A percentile compares a stretch with the other conserved stretches of the same genome.
These are phyloP conservation scores for Aix galericulata DNA, from an alignment of 2,113 vertebrate genomes.

Conservation along the genomic window DNA sequence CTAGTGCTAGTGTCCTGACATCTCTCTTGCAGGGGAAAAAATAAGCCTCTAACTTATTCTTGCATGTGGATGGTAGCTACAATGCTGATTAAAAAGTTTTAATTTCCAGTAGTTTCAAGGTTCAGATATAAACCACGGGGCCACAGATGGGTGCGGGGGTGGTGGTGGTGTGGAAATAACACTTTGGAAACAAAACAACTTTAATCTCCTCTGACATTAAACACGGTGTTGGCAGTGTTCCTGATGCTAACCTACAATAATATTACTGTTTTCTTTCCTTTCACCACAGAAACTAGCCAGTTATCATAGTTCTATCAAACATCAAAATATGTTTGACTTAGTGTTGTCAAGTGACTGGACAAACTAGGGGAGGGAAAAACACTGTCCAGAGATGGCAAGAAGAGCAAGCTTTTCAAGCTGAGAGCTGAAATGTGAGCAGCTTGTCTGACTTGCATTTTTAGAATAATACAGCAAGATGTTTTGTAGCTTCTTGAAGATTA, in stretches of 20 bases:
- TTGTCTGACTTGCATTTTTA: slow-evolving; percentile 61
- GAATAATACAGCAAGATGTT: slow-evolving; percentile 7
- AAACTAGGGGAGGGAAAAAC: slow-evolving; percentile 18
- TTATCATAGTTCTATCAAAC: not conserved
- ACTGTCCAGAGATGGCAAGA: slow-evolving; percentile 13
- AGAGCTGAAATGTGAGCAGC: slow-evolving; percentile 59
- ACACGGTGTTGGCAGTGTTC: slow-evolving; percentile 40
- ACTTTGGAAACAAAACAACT: slow-evolving; percentile 57
- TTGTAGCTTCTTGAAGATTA: slow-evolving; percentile 21
- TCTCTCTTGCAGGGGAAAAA: not conserved
- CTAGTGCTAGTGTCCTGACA: not conserved
- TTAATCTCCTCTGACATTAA: slow-evolving; percentile 64
- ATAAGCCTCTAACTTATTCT: not conserved
- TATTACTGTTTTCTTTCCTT: slow-evolving; percentile 47
- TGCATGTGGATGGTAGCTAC: not conserved
- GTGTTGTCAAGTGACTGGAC: slow-evolving; percentile 36
- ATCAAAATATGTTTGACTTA: slow-evolving; percentile 38
- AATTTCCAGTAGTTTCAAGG: slow-evolving; percentile 48
- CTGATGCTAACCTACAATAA: slow-evolving; percentile 50
- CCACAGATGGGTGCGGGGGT: slow-evolving; percentile 38
- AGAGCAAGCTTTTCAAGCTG: slow-evolving; percentile 16
- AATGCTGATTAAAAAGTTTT: not conserved
- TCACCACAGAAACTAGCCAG: slow-evolving; percentile 19
- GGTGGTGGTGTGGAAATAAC: slow-evolving; percentile 56
- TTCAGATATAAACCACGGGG: not conserved